Evolutionary conservation across 2,113 vertebrate species (phyloP).

Genomic region (Cyanoliseus patagonus): DNA sequence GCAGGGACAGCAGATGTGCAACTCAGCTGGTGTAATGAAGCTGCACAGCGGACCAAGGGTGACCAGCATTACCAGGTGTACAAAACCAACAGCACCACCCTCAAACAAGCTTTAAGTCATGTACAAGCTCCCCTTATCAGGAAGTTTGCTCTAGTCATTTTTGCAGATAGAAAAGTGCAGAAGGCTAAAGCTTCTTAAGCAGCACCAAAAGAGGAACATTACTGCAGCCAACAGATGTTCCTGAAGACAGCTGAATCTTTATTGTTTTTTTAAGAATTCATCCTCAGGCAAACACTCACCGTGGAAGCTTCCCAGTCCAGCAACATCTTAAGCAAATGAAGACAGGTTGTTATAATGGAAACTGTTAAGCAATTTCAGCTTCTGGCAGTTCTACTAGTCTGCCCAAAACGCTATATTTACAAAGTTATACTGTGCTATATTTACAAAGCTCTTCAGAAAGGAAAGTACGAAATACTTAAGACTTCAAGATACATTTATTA

Average conservation of each 20-base stretch:
- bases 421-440: neutral
- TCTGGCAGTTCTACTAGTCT: neutral
- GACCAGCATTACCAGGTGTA: neutral
- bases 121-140: neutral
- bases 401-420: neutral
- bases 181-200: neutral
- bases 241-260: neutral
- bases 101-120: neutral
- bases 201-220: neutral
- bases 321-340: neutral
- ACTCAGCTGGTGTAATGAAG: neutral
- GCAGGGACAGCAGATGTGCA: neutral
- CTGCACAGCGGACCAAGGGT: neutral
- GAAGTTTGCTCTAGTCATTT: neutral
- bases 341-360: slow-evolving; percentile 1
- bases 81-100: neutral
- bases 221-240: neutral
- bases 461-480: neutral
- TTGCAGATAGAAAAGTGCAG: neutral
- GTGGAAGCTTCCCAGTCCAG: neutral
- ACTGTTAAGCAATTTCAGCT: neutral
- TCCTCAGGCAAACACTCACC: neutral
- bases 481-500: neutral
- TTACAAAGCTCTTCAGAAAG: neutral
- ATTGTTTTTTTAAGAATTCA: neutral